These are phyloP conservation scores for Octodon degus DNA, from an alignment of 2,113 vertebrate genomes.

Conservation along the genomic window DNA sequence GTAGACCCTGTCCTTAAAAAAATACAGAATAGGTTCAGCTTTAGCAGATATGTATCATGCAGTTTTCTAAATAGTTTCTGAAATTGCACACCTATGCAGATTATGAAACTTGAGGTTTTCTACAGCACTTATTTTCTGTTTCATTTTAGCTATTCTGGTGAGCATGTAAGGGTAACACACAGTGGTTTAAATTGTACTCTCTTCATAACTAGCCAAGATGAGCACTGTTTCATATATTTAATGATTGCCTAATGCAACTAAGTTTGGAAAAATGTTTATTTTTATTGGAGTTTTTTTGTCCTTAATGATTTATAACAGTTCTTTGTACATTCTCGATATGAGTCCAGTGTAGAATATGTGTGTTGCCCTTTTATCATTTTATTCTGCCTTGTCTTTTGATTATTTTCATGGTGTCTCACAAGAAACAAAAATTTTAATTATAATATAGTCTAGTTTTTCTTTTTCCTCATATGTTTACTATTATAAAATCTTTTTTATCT, in stretches of 20 bases:
- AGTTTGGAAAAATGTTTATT: background rate
- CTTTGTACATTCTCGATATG: background rate
- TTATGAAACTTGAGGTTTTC: background rate
- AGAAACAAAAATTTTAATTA: background rate
- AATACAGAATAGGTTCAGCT: background rate
- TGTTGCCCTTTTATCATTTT: background rate
- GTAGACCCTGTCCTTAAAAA: no score
- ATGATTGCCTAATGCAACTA: background rate
- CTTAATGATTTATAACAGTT: background rate
- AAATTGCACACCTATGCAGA: background rate
- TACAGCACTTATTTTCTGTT: background rate
- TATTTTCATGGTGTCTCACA: background rate
- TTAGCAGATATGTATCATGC: background rate
- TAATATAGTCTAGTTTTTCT: background rate
- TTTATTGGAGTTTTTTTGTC: background rate
- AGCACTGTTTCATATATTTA: background rate
- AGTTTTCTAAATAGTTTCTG: background rate
- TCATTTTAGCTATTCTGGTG: background rate
- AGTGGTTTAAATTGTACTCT: background rate
- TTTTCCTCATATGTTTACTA: background rate
- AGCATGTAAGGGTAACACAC: background rate
- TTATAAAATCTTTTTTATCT: background rate
- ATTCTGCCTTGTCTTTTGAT: slow-evolving; percentile 34
- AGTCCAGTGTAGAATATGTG: background rate
- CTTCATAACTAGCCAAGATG: background rate